Evolutionary conservation across 2,113 vertebrate species (phyloP), one percentile per base, ranked within the genome.

Genomic region (Kryptolebias marmoratus): DNA sequence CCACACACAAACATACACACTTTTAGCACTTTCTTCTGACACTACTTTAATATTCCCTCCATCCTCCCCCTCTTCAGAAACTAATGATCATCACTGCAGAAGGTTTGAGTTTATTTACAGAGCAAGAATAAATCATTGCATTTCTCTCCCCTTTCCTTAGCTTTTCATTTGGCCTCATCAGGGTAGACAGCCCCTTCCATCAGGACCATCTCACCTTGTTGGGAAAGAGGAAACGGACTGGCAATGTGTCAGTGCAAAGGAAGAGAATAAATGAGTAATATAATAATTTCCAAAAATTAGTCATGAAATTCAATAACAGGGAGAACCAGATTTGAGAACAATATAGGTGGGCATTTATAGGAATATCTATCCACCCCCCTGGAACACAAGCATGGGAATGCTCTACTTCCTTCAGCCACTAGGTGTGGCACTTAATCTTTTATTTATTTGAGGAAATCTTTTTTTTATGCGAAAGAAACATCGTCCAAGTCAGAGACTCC

Each of bases 381-480:
- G 44, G 18, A 69, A 53, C 13, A 13, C 42, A 54, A 42, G 28
- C 13, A 60, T 48, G 68, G 64, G 77, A 77, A 80, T 91, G 92
- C 81, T 85, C 73, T 94, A 93, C 93, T 90, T 58, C 65, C 75
- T 86, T 87, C 85, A 72, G 87, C 94, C 94, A 95, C 93, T 94
- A 95, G 94, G 93, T 95, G 94, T 95, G 92, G 94, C 94, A 94
- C 93, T 94, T 93, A 93, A 93, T 94, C 94, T 92, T 89, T 92
- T 90, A 92, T 92, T 93, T 91, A 84, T 91, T 89, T 76, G 68
- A 81, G 68, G 82, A 86, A 86, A 90, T 88, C 31, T 78, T 84
- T 87, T 77, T 68, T 18, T 49, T 10, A 75, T 47, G 47, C 42
- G 60, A 47, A 61, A 22, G 52, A 58, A 11, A 11, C 52, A 15